Evolutionary conservation across 1,140 invertebrate species (phyloP).

Genomic region (Phortica variegata): DNA sequence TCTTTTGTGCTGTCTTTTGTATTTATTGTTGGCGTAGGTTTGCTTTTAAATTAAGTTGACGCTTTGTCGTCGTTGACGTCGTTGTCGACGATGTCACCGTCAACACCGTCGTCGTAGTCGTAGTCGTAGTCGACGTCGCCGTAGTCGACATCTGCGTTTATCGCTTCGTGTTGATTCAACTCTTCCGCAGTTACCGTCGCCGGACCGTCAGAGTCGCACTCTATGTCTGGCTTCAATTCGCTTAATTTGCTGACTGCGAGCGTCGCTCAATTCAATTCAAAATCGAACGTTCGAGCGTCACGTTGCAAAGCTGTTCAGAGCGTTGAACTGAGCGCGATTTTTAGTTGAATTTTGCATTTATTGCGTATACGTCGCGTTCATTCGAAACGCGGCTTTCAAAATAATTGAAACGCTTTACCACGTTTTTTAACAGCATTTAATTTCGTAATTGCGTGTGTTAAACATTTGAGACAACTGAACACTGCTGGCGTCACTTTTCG

Average conservation of each 20-base stretch:
- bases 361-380: slow-evolving; percentile 30
- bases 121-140: neutral
- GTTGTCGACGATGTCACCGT: slow-evolving; percentile 37
- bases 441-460: too few relatives aligned
- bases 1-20: slow-evolving; percentile 6
- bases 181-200: too few relatives aligned
- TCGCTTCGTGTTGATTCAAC: slow-evolving; percentile 35
- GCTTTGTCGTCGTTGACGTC: neutral
- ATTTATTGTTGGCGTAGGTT: slow-evolving; percentile 6
- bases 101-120: slow-evolving; percentile 20
- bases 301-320: slow-evolving; percentile 20
- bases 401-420: too few relatives aligned
- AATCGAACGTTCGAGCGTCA: slow-evolving; percentile 26
- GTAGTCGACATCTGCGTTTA: neutral
- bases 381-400: too few relatives aligned
- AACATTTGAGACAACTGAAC: too few relatives aligned
- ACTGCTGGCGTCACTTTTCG: too few relatives aligned
- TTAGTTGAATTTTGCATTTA: slow-evolving; percentile 18
- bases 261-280: slow-evolving; percentile 31
- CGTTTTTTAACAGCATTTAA: too few relatives aligned
- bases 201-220: too few relatives aligned
- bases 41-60: slow-evolving; percentile 2
- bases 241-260: too few relatives aligned
- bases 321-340: slow-evolving; percentile 18
- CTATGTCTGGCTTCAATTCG: too few relatives aligned